Evolutionary conservation across 2,888 invertebrate species (phyloP).

Genomic region (Anaspis maculata): DNA sequence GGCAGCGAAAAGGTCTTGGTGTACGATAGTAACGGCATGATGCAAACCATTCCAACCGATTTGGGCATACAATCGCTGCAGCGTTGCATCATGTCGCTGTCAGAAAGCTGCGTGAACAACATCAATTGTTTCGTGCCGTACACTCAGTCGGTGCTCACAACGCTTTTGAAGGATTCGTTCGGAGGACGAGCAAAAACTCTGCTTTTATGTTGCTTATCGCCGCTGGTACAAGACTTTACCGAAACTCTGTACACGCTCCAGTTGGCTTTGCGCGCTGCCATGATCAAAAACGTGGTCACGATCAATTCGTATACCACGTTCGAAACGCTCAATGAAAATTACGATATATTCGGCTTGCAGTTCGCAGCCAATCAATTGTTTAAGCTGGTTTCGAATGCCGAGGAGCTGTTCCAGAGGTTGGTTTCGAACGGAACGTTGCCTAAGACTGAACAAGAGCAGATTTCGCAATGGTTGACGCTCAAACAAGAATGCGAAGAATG

Average conservation of each 20-base stretch:
- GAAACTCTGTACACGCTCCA: conserved; percentile 64
- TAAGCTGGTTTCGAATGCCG: conserved; percentile 75
- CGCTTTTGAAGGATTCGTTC: conserved; percentile 64
- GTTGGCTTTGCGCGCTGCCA: conserved; percentile 56
- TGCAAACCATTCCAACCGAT: conserved; percentile 49
- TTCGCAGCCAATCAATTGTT: conserved; percentile 79
- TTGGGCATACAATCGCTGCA: conserved; percentile 58
- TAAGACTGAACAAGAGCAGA: conserved; percentile 65
- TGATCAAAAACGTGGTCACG: conserved; percentile 62
- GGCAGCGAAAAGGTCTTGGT: conserved; percentile 47
- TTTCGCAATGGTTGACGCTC: conserved; percentile 73
- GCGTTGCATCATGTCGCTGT: conserved; percentile 53
- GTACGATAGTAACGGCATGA: conserved; percentile 39
- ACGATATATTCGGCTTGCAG: conserved; percentile 61
- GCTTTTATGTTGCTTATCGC: conserved; percentile 65
- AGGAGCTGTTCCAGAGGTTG: conserved; percentile 71
- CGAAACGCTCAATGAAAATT: conserved; percentile 30
- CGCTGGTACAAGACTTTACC: conserved; percentile 56
- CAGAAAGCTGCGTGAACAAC: conserved; percentile 34
- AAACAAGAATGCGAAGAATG: conserved; percentile 86
- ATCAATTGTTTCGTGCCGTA: conserved; percentile 39
- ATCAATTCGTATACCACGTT: conserved; percentile 53
- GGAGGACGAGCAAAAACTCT: conserved; percentile 68
- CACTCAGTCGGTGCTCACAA: conserved; percentile 60
- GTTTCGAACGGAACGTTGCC: conserved; percentile 61